Base-by-base conservation (phyloP, 2,888 invertebrate genomes). In the Andrena fulva region DNA sequence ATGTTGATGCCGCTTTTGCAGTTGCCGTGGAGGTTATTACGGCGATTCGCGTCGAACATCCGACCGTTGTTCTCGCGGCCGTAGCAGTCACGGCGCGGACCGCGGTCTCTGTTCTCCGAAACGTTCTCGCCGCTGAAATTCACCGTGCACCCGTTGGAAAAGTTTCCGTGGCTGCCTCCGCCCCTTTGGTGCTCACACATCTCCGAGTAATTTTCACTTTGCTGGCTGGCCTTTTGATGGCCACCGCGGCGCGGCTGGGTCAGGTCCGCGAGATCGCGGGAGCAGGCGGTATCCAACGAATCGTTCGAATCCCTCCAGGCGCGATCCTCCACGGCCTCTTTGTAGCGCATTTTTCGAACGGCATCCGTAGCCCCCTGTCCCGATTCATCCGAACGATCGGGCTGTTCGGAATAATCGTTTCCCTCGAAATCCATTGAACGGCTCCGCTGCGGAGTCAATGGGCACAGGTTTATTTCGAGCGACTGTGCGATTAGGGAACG, bases 401-500 rank as follows among this genome's bases (percentile, higher is more conserved):
- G 6, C 24, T 52, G 80, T 8, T 59, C 68, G 33, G n/a, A 33
- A 60, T 52, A 29, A 27, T 33, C 69, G 66, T 77, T 70, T 35
- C 59, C 78, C 52, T 64, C 64, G 62, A 71, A 77, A 80, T 84
- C 78, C 67, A 74, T 66, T 35, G 50, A 56, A 27, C 74, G 42
- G 59, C n/a, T 33, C 24, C 24, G 67, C 66, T 73, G 56, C 31
- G 67, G 78, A 81, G 70, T 67, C 69, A 71, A 63, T 63, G 59
- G 67, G 59, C 50, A 52, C 63, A 56, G 72, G 5, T 42, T 82
- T 80, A 85, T 78, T 54, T 78, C 79, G 66, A 59, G 73, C 64
- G 48, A 59, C 54, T 60, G 70, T 35, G 29, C 86, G 70, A 84
- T 86, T 77, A 84, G 64, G 64, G 60, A 74, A 70, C 68, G 84